phyloP scores from a whole-genome alignment of 2,113 vertebrate genomes.

The Drymodes brunneopygia region DNA sequence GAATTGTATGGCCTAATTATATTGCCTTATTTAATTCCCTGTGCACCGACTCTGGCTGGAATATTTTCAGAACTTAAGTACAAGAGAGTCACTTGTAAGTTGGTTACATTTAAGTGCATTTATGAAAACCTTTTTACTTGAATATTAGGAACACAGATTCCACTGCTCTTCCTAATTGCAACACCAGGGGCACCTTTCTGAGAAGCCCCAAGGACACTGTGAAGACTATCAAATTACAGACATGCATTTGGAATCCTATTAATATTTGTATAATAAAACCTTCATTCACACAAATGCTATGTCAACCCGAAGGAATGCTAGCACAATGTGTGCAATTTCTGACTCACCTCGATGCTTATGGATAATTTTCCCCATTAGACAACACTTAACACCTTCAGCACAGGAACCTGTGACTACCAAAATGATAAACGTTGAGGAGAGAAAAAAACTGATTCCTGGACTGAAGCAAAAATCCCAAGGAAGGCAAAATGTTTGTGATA shows the following conservation, averaged over 20 bases:
- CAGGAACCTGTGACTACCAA: neutral
- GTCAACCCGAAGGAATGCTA: neutral
- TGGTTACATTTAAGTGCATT: neutral
- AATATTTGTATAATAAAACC: neutral
- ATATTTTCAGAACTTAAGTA: neutral
- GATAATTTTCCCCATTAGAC: neutral
- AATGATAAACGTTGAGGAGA: neutral
- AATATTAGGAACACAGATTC: neutral
- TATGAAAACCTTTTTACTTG: neutral
- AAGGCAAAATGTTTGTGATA: neutral
- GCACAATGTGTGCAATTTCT: neutral
- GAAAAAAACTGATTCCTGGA: neutral
- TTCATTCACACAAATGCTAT: neutral
- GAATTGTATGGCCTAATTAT: neutral
- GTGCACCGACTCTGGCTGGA: neutral
- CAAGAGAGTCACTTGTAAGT: neutral
- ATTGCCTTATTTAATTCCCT: neutral
- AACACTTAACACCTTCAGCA: neutral
- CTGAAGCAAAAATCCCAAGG: neutral
- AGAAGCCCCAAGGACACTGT: neutral
- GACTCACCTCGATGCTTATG: neutral
- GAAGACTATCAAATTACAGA: neutral
- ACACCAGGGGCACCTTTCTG: neutral
- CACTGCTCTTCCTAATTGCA: neutral
- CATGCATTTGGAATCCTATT: neutral